Base-by-base conservation (phyloP, 1,140 invertebrate genomes). In the Pogonomyrmex californicus region DNA sequence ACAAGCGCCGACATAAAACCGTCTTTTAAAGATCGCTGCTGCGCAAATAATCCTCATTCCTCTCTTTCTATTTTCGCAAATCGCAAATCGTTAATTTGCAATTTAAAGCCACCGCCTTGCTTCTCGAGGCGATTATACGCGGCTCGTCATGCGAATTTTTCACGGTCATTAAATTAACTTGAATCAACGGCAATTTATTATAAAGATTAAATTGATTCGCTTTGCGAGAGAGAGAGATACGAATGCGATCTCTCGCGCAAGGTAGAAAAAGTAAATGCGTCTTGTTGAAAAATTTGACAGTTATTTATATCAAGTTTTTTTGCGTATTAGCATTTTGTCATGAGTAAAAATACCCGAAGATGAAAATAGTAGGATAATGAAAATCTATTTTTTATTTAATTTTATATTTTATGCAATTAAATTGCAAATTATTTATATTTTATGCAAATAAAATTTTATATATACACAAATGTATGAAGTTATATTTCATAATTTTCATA, bases 71-170 rank as follows among this genome's bases (percentile, higher is more conserved):
- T 66, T 66, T 49, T 79, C 5, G n/a, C 4, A 23, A 23, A 23
- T 23, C 23, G 56, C 14, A 47, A 77, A 62, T 62, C 17, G 30
- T 51, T 54, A 51, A 79, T 68, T 79, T 54, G 47, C 36, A 54
- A 54, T 54, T 68, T 44, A 68, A 41, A 68, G 77, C 7, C 23
- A 30, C 7, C n/a, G n/a, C n/a, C 47, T 54, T 36, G 44, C 10
- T 17, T 33, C 47, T 12, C 36, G 14, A 51, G 33, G 41, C 14
- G 75, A 62, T 62, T 44, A 62, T 62, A 62, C 54, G 30, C 30
- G 10, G 41, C 23, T 70, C 47, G 56, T 77, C 23, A 30, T 63
- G 17, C 56, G 9, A 41, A 2, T 44, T 47, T 47, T 56, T 77
- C 30, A 36, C 56, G 54, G 17, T 47, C 4, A n/a, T 63, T 33